Base-by-base conservation (phyloP, 2,888 invertebrate genomes). In the Pteria penguin region DNA sequence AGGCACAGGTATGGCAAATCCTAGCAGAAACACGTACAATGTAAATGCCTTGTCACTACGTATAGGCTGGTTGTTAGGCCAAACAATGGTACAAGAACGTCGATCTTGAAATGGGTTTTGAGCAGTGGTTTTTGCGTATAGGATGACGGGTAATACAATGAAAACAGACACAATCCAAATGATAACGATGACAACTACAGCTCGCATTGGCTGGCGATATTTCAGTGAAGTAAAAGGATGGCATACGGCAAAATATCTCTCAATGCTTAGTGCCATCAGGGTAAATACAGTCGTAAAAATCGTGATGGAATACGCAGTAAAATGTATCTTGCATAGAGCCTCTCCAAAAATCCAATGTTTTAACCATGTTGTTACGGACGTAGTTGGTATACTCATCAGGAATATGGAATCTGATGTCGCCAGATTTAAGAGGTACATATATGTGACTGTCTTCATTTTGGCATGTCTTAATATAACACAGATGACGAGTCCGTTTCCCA, bases 381-480 rank as follows among this genome's bases (percentile, higher is more conserved):
- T 82, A 58, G 92, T 86, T 5, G 92, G 92, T 54, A 92, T 84
- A 52, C 91, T 91, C 24, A 90, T 78, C 2, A 92, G 83, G 75
- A 92, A 92, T 11, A 91, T 82, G 0, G 92, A 85, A 80, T 93
- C 93, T 3, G 92, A 91, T 4, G 92, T 72, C 4, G 93, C 92
- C 62, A 93, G 82, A 82, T 93, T 93, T 68, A 92, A 86, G 33
- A 93, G 92, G 83, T 92, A 92, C 82, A 91, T 87, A 79, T 92
- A 92, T 4, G 92, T 92, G 3, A 92, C 91, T 0, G 92, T 91
- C 77, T 91, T 91, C 92, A 92, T 91, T 67, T 92, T 91, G 24
- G 91, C 86, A 78, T 89, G 91, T 54, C 89, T 83, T 3, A 88
- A 72, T 8, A 91, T 88, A 3, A 92, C 89, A 72, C 89, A 89